A percentile compares a stretch with the other conserved stretches of the same genome.
These are phyloP conservation scores for Drymonia ruficornis DNA, from an alignment of 2,888 invertebrate species.

Conservation along the genomic window DNA sequence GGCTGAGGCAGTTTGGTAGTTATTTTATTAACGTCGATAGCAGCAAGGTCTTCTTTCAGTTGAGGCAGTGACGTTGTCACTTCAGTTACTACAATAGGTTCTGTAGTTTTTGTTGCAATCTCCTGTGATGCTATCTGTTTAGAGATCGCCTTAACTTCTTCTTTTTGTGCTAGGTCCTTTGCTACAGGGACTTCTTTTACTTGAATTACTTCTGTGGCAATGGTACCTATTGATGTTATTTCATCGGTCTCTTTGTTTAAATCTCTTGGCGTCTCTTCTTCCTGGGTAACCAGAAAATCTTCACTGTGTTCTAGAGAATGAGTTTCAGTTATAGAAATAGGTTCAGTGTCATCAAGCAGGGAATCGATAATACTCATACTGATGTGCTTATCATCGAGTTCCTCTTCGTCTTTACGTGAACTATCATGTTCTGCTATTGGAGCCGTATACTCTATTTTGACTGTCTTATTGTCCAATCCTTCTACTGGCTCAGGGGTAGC, in stretches of 20 bases:
- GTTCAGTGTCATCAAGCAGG: constrained; percentile 54
- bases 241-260: constrained; percentile 32
- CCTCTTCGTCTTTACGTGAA: constrained; percentile 32
- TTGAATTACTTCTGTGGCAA: not conserved
- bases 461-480: constrained; percentile 33
- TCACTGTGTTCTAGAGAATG: constrained; percentile 49
- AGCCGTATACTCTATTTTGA: constrained; percentile 16
- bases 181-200: not conserved
- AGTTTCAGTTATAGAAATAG: constrained; percentile 44
- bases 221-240: constrained; percentile 12
- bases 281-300: constrained; percentile 41
- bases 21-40: not conserved
- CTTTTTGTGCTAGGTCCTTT: not conserved
- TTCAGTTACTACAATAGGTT: not conserved
- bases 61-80: not conserved
- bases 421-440: constrained; percentile 20
- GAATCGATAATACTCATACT: constrained; percentile 64
- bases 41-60: not conserved
- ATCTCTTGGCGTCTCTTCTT: constrained; percentile 48
- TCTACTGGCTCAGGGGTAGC: constrained; percentile 66
- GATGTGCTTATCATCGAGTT: constrained; percentile 54
- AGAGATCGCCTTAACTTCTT: not conserved
- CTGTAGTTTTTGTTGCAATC: not conserved
- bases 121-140: not conserved
- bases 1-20: not conserved